These are phyloP conservation scores for Hippocampus mohnikei DNA, from an alignment of 2,113 vertebrate species.

Conservation along the genomic window DNA sequence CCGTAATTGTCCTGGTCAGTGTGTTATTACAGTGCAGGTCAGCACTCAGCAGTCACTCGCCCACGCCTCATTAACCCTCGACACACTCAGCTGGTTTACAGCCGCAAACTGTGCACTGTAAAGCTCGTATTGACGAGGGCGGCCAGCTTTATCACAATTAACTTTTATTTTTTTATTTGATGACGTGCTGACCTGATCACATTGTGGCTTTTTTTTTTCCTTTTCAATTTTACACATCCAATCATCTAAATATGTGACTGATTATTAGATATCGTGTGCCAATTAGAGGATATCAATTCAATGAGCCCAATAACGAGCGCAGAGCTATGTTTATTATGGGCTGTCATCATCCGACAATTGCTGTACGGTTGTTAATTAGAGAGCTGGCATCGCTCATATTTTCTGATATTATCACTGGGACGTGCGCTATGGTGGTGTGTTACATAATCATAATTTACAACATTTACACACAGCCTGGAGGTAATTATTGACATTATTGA, in stretches of 20 bases:
- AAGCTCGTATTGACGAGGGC: conserved; percentile 56
- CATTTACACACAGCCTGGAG: neutral
- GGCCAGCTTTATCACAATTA: conserved; percentile 53
- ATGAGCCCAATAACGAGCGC: conserved; percentile 50
- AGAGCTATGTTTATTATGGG: conserved; percentile 23
- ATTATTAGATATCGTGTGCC: conserved; percentile 47
- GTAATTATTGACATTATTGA: conserved; percentile 7
- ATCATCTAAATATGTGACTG: neutral
- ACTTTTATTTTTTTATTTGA: conserved; percentile 24
- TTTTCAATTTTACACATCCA: neutral
- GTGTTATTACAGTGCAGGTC: conserved; percentile 56
- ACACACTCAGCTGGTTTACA: conserved; percentile 59
- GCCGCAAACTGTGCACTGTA: conserved; percentile 65
- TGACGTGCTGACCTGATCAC: conserved; percentile 7
- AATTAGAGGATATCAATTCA: conserved; percentile 47
- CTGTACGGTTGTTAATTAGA: conserved; percentile 26
- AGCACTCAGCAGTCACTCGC: conserved; percentile 49
- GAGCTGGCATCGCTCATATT: conserved; percentile 6
- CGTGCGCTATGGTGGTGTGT: neutral
- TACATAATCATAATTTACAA: neutral
- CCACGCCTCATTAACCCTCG: conserved; percentile 64
- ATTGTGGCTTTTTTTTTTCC: neutral
- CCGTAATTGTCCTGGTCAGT: conserved; percentile 12
- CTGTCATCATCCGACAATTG: conserved; percentile 30
- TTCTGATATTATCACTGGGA: neutral